Conservation (phyloP, 2,797 vertebrate genomes). For the Buceros bicornis region DNA sequence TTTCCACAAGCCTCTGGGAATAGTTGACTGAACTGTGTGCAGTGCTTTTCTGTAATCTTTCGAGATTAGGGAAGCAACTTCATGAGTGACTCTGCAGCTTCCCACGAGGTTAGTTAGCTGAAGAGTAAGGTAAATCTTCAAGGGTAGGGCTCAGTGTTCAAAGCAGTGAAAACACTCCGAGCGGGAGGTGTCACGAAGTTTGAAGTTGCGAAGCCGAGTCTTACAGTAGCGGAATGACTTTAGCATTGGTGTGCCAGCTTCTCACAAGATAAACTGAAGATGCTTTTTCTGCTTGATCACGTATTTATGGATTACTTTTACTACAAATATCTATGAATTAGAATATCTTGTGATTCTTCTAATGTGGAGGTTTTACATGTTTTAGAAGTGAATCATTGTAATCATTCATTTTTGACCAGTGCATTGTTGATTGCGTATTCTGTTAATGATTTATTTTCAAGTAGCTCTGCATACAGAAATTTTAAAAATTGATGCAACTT, state of each 20-base stretch:
- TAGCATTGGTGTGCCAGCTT: not conserved
- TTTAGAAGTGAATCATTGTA: not conserved
- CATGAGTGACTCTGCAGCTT: not conserved
- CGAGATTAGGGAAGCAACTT: not conserved
- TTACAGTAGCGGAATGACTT: not conserved
- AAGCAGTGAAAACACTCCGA: not conserved
- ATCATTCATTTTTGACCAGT: not conserved
- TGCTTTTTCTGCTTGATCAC: not conserved
- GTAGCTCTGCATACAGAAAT: not conserved
- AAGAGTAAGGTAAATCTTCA: not conserved
- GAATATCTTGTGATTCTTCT: not conserved
- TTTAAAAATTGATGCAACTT: not conserved
- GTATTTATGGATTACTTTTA: not conserved
- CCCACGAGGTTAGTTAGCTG: not conserved
- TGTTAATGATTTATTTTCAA: not conserved
- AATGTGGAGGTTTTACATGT: not conserved
- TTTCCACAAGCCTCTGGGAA: not conserved
- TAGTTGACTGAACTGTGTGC: not conserved
- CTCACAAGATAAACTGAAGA: not conserved
- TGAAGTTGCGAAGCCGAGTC: not conserved
- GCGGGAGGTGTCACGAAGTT: not conserved
- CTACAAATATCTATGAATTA: not conserved
- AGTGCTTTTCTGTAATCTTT: not conserved
- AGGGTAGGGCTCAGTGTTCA: not conserved
- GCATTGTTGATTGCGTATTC: not conserved